Percentiles rank a stretch among this genome's conserved stretches.
Conservation (phyloP, 2,797 vertebrate species). For the Lutjanus argentimaculatus region DNA sequence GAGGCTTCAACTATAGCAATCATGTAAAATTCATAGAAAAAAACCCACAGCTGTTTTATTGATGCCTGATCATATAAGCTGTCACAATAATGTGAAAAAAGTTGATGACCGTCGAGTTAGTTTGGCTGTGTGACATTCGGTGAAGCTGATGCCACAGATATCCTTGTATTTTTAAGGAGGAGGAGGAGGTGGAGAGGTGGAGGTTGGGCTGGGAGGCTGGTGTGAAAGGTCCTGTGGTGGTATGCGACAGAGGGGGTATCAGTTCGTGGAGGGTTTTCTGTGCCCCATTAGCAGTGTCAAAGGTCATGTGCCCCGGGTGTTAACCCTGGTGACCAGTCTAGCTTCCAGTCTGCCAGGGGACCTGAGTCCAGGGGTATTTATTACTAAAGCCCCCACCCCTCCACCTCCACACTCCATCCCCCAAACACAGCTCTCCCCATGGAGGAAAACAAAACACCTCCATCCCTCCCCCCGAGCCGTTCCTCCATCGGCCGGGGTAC, state of each 20-base stretch:
- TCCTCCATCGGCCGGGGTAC: constrained; percentile 53
- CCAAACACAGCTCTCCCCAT: constrained; percentile 68
- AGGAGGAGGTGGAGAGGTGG: constrained; percentile 23
- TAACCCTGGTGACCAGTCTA: constrained; percentile 90
- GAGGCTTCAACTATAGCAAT: constrained; percentile 5
- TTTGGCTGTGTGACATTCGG: constrained; percentile 33
- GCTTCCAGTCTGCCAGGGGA: constrained; percentile 88
- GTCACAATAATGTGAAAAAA: constrained; percentile 2
- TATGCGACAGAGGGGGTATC: constrained; percentile 87
- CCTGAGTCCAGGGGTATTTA: constrained; percentile 87
- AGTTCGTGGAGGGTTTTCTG: constrained; percentile 87
- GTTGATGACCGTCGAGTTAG: constrained; percentile 1
- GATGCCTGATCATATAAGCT: constrained; percentile 23
- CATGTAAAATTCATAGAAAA: constrained; percentile 7
- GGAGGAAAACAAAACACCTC: constrained; percentile 82
- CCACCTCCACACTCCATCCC: constrained; percentile 45
- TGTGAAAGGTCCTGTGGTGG: constrained; percentile 89
- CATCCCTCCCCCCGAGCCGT: constrained; percentile 49
- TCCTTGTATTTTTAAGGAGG: constrained; percentile 70
- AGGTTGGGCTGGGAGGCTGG: constrained; percentile 60
- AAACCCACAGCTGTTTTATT: neutral
- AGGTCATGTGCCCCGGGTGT: constrained; percentile 88
- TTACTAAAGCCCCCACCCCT: constrained; percentile 71
- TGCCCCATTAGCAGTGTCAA: constrained; percentile 90
- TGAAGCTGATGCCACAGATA: constrained; percentile 73